Conservation (phyloP, 2,888 invertebrate species). For the Anthophora plumipes region DNA sequence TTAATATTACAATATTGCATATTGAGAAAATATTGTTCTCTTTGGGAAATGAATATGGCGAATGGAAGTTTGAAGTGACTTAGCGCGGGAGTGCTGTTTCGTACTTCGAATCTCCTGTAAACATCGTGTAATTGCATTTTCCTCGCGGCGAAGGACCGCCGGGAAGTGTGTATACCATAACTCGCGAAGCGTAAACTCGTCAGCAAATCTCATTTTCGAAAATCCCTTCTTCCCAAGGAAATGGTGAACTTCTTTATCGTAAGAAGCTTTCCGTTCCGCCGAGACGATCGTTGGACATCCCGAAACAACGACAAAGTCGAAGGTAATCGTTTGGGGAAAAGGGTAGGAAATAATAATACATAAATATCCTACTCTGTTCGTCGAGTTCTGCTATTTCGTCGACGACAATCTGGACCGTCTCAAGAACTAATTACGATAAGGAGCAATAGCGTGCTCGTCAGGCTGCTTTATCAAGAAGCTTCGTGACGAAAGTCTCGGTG, state of each 20-base stretch:
- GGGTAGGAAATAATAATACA: too few relatives aligned
- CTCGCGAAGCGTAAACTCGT: too few relatives aligned
- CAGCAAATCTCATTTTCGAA: slow-evolving; percentile 21
- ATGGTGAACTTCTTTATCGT: neutral
- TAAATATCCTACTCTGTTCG: too few relatives aligned
- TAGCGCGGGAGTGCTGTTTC: too few relatives aligned
- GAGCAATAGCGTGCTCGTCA: slow-evolving; percentile 29
- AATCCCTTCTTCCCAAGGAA: neutral
- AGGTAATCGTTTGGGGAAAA: neutral
- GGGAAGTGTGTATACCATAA: too few relatives aligned
- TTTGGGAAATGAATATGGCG: too few relatives aligned
- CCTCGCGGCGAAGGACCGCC: too few relatives aligned
- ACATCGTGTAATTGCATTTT: neutral
- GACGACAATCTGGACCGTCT: slow-evolving; percentile 26
- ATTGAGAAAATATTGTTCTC: too few relatives aligned
- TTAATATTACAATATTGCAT: too few relatives aligned
- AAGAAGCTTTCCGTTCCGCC: neutral
- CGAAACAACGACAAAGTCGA: neutral
- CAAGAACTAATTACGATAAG: slow-evolving; percentile 60
- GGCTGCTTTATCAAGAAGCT: slow-evolving; percentile 29
- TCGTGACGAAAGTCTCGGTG: neutral
- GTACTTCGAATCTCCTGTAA: too few relatives aligned
- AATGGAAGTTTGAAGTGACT: too few relatives aligned
- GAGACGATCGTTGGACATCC: neutral
- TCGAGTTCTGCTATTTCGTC: neutral